phyloP scores from a whole-genome alignment of 2,888 invertebrate genomes.

The Diarsia brunnea region DNA sequence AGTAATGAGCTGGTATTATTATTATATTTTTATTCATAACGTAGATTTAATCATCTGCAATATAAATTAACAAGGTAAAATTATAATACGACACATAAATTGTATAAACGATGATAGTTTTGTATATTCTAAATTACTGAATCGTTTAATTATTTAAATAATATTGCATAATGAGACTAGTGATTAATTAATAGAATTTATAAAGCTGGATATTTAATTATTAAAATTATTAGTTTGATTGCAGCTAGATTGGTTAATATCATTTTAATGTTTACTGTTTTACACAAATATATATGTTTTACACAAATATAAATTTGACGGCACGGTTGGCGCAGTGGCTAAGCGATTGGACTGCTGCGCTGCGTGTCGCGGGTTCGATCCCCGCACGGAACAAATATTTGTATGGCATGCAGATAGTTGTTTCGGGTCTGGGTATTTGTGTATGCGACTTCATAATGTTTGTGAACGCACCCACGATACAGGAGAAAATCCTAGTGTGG shows the following conservation, averaged over 20 bases:
- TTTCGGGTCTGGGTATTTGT: no score
- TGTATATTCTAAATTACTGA: constrained; percentile 1
- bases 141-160: constrained; percentile 9
- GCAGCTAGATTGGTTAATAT: background rate
- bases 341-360: no score
- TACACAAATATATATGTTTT: background rate
- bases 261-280: background rate
- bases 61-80: background rate
- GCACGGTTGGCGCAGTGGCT: no score
- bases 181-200: constrained; percentile 5
- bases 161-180: background rate
- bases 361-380: no score
- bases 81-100: background rate
- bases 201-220: background rate
- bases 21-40: background rate
- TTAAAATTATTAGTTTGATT: background rate
- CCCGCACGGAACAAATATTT: no score
- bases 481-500: no score
- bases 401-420: no score
- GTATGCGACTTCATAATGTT: no score
- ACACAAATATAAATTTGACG: no score
- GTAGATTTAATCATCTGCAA: background rate
- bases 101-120: background rate
- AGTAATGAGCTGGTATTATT: background rate
- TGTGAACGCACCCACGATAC: no score